A percentile compares a stretch with the other conserved stretches of the same genome.
phyloP scores from a whole-genome alignment of 37 sponge, comb jelly and placozoan genomes.

The Theonella swinhoei region DNA sequence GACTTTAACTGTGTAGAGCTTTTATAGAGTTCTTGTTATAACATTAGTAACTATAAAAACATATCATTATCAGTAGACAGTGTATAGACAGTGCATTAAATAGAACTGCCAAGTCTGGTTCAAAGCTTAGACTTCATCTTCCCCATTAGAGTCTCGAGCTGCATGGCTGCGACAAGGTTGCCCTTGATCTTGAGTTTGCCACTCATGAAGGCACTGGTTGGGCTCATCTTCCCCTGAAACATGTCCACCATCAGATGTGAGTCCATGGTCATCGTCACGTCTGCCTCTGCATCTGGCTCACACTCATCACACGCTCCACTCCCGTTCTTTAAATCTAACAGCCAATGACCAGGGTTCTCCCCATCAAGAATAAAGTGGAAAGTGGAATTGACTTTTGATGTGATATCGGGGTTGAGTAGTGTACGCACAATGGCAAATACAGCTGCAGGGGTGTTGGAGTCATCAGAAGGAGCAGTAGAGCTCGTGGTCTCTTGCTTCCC shows the following conservation, averaged over 20 bases:
- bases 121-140: slow-evolving; percentile 84
- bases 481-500: not conserved
- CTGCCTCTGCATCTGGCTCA: slow-evolving; percentile 49
- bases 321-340: slow-evolving; percentile 87
- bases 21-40: not conserved
- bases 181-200: slow-evolving; percentile 96
- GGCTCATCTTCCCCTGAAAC: slow-evolving; percentile 80
- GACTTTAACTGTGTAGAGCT: too few species aligned
- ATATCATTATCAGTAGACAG: not conserved
- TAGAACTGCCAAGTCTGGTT: not conserved
- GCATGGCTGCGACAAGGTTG: slow-evolving; percentile 85
- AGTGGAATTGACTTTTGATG: slow-evolving; percentile 54
- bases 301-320: slow-evolving; percentile 50
- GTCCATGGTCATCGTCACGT: slow-evolving; percentile 79
- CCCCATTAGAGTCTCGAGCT: slow-evolving; percentile 87
- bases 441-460: slow-evolving; percentile 47
- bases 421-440: slow-evolving; percentile 59
- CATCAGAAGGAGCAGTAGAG: not conserved
- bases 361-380: slow-evolving; percentile 74
- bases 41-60: not conserved
- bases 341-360: slow-evolving; percentile 61
- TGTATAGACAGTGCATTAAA: not conserved
- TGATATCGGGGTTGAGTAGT: slow-evolving; percentile 52
- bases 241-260: slow-evolving; percentile 81
- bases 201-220: slow-evolving; percentile 90